Percentiles rank a stretch among this genome's conserved stretches.
These are phyloP conservation scores for Enteromius radiatus DNA, from an alignment of 2,797 vertebrate genomes.

Conservation along the genomic window DNA sequence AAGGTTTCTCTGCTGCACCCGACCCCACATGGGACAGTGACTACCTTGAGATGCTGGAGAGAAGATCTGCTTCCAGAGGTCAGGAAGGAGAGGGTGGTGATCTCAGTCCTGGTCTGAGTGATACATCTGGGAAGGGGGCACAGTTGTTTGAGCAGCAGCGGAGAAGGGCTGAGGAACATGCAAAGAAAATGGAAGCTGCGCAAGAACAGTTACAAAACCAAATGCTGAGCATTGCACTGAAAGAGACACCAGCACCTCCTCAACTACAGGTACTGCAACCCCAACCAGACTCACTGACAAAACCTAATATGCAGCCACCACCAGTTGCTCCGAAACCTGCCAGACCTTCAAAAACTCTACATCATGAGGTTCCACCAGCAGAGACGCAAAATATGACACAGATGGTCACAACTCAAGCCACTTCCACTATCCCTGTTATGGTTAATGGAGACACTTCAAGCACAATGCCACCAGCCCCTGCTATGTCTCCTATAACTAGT, in stretches of 20 bases:
- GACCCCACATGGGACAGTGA: conserved; percentile 96
- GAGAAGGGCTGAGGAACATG: conserved; percentile 86
- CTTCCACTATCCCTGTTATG: background rate
- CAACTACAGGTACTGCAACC: conserved; percentile 24
- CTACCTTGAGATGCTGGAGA: conserved; percentile 91
- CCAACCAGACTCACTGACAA: conserved; percentile 44
- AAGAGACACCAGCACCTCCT: background rate
- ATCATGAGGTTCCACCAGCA: conserved; percentile 25
- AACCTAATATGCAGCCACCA: conserved; percentile 63
- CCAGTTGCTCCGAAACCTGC: conserved; percentile 70
- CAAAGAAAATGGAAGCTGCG: conserved; percentile 71
- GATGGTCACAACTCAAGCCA: conserved; percentile 2
- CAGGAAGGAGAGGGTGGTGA: conserved; percentile 66
- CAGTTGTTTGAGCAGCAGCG: conserved; percentile 95
- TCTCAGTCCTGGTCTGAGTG: conserved; percentile 83
- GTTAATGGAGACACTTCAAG: conserved; percentile 33
- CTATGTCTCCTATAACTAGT: conserved; percentile 19
- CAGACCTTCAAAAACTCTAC: conserved; percentile 51
- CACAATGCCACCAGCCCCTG: background rate
- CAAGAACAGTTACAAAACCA: conserved; percentile 61
- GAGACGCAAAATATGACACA: conserved; percentile 23
- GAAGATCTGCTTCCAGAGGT: conserved; percentile 75
- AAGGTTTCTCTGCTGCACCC: conserved; percentile 89
- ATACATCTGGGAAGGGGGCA: conserved; percentile 88
- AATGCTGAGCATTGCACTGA: conserved; percentile 57